A percentile compares a stretch with the other conserved stretches of the same genome.
Evolutionary conservation across 2,113 vertebrate genomes (phyloP).

Genomic region (Toxotes jaculatrix): DNA sequence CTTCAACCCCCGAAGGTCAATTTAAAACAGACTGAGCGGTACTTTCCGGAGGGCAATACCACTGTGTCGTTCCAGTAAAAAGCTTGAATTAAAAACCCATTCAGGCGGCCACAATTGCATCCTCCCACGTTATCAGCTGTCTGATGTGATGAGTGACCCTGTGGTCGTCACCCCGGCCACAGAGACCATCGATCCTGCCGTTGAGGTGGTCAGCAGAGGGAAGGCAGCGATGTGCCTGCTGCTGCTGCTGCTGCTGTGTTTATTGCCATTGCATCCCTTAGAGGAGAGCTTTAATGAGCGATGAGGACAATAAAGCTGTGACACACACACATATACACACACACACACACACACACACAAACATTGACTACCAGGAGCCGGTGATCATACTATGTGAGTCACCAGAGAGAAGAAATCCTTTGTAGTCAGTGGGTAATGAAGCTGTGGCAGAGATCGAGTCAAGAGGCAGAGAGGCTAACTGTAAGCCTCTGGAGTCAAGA

Average conservation of each 20-base stretch:
- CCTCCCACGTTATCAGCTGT: constrained; percentile 64
- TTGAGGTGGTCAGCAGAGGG: constrained; percentile 12
- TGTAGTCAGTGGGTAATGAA: constrained; percentile 72
- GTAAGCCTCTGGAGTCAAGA: constrained; percentile 42
- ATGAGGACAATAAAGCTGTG: constrained; percentile 72
- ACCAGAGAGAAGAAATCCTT: constrained; percentile 60
- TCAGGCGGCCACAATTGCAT: constrained; percentile 65
- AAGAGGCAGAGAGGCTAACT: constrained; percentile 57
- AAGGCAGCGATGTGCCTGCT: constrained; percentile 18
- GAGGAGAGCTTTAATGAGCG: constrained; percentile 74
- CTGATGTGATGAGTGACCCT: constrained; percentile 70
- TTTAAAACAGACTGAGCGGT: constrained; percentile 34
- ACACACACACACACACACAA: constrained; percentile 2
- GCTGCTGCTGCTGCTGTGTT: constrained; percentile 44
- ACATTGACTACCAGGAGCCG: constrained; percentile 32
- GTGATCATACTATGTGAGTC: constrained; percentile 64
- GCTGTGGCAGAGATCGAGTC: constrained; percentile 59
- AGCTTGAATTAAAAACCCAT: constrained; percentile 75
- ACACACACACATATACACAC: constrained; percentile 18
- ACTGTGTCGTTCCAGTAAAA: constrained; percentile 65
- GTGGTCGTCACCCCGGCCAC: constrained; percentile 61
- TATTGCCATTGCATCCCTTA: constrained; percentile 62
- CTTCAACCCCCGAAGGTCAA: constrained; percentile 56
- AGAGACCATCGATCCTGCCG: constrained; percentile 64
- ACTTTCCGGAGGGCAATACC: constrained; percentile 57